phyloP scores from a whole-genome alignment of 1,140 invertebrate species.

The Zaprionus kolodkinae region DNA sequence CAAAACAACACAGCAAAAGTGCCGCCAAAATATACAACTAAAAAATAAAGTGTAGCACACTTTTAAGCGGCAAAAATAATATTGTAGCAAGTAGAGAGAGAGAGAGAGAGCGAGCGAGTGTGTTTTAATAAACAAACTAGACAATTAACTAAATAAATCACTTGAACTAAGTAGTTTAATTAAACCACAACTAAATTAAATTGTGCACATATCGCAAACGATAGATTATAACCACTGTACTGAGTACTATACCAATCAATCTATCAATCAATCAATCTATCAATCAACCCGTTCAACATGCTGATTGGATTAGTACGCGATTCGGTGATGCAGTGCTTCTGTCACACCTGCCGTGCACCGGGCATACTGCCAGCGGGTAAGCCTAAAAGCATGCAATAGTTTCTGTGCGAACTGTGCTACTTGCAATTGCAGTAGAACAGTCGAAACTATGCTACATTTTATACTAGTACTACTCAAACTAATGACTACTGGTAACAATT shows the following conservation, averaged over 20 bases:
- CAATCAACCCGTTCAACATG: slow-evolving; percentile 86
- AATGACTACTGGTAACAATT: slow-evolving; percentile 36
- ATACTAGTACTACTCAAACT: not conserved
- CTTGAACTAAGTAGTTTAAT: slow-evolving; percentile 1
- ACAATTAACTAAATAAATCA: slow-evolving; percentile 10
- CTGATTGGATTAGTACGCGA: slow-evolving; percentile 93
- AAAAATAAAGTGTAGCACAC: slow-evolving; percentile 41
- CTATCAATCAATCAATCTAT: slow-evolving; percentile 20
- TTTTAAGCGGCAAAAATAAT: slow-evolving; percentile 21
- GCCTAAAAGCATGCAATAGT: slow-evolving; percentile 38
- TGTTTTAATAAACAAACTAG: slow-evolving; percentile 24
- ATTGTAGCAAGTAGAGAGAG: not conserved
- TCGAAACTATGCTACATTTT: not conserved
- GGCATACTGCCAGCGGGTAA: slow-evolving; percentile 89
- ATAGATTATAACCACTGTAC: slow-evolving; percentile 17
- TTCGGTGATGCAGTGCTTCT: slow-evolving; percentile 95
- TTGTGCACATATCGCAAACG: slow-evolving; percentile 41
- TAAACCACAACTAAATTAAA: slow-evolving; percentile 4
- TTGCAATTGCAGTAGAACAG: no score
- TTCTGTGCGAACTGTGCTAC: no score
- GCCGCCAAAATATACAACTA: slow-evolving; percentile 30
- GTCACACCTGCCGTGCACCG: slow-evolving; percentile 93
- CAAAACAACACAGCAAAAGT: slow-evolving; percentile 14
- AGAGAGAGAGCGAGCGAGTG: not conserved
- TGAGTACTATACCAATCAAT: slow-evolving; percentile 14